A percentile compares a stretch with the other conserved stretches of the same genome.
phyloP scores from a whole-genome alignment of 2,113 vertebrate species.

The Myiozetetes cayanensis region DNA sequence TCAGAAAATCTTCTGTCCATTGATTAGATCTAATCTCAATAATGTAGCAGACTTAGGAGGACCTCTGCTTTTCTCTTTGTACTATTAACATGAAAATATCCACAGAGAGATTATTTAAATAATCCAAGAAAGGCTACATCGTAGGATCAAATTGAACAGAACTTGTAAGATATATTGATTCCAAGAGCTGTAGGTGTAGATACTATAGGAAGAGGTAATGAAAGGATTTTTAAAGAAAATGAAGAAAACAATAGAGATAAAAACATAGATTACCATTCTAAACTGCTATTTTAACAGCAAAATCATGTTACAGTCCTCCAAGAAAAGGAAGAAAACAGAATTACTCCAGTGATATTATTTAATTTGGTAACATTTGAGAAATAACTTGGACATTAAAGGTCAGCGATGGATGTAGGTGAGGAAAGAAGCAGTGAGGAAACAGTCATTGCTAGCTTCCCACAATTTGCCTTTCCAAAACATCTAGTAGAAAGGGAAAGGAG shows the following conservation, averaged over 20 bases:
- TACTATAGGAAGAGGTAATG: neutral
- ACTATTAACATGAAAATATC: neutral
- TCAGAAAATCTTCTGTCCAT: neutral
- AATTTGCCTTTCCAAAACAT: neutral
- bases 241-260: neutral
- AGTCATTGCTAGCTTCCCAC: neutral
- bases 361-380: neutral
- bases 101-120: neutral
- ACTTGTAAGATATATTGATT: neutral
- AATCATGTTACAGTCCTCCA: neutral
- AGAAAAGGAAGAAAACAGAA: neutral
- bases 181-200: neutral
- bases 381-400: neutral
- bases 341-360: neutral
- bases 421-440: neutral
- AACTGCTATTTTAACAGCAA: neutral
- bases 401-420: neutral
- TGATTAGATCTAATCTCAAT: neutral
- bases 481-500: rapidly evolving
- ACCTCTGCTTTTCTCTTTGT: neutral
- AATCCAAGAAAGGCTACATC: neutral
- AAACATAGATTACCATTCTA: neutral
- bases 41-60: neutral
- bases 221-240: neutral
- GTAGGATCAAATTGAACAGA: neutral